phyloP scores from a whole-genome alignment of 1,140 invertebrate genomes.

The Aphis craccivora region DNA sequence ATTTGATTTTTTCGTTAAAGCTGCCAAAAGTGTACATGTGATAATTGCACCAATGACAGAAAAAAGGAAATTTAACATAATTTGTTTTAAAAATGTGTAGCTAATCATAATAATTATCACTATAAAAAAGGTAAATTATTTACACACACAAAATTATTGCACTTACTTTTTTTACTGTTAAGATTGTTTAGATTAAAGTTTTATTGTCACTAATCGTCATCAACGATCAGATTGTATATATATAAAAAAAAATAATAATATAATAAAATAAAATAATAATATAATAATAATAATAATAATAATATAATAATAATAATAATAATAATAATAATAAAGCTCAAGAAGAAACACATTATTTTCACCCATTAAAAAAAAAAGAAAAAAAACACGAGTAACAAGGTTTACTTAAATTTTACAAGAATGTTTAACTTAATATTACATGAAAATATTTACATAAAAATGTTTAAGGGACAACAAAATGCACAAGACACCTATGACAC shows the following conservation, averaged over 20 bases:
- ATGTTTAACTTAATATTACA: constrained; percentile 54
- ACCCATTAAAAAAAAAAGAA: constrained; percentile 44
- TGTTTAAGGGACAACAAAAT: constrained; percentile 57
- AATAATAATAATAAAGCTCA: constrained; percentile 56
- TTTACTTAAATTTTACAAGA: constrained; percentile 57
- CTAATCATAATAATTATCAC: constrained; percentile 54
- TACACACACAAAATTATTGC: constrained; percentile 57
- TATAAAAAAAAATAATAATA: constrained; percentile 7
- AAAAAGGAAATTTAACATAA: constrained; percentile 40
- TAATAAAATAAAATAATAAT: constrained; percentile 45
- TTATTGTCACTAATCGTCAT: constrained; percentile 56
- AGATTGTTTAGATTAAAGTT: constrained; percentile 57
- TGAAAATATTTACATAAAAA: constrained; percentile 56
- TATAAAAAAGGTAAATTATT: constrained; percentile 43
- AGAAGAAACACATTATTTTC: constrained; percentile 56
- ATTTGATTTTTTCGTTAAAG: constrained; percentile 25
- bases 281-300: constrained; percentile 17
- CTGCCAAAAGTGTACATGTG: constrained; percentile 52
- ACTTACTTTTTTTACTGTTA: constrained; percentile 58
- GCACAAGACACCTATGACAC: constrained; percentile 56
- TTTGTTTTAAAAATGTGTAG: constrained; percentile 51
- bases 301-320: constrained; percentile 43
- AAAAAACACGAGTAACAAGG: constrained; percentile 58
- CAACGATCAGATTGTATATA: constrained; percentile 45
- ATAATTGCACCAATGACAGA: constrained; percentile 58